These are phyloP conservation scores for Chymomyza amoena DNA, from an alignment of 2,888 invertebrate species.

Conservation along the genomic window DNA sequence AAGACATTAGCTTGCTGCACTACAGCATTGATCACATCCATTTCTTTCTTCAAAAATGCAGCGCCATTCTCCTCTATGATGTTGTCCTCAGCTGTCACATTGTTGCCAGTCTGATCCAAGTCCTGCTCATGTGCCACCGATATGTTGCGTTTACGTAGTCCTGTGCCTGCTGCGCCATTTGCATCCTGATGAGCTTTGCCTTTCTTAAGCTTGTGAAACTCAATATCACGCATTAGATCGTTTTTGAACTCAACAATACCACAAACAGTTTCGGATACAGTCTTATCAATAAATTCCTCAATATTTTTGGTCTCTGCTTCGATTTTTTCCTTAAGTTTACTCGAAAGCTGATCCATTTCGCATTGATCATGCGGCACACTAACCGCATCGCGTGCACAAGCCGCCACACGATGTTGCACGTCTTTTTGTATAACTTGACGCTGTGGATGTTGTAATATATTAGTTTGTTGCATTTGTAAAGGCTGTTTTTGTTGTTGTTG, in stretches of 20 bases:
- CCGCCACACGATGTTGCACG: background rate
- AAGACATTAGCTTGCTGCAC: slow-evolving; percentile 78
- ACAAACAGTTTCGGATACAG: slow-evolving; percentile 78
- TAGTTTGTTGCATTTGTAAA: slow-evolving; percentile 29
- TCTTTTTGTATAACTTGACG: slow-evolving; percentile 28
- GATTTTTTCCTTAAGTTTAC: slow-evolving; percentile 77
- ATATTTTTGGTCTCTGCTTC: slow-evolving; percentile 78
- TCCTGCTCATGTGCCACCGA: slow-evolving; percentile 42
- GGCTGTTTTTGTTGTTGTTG: slow-evolving; percentile 20
- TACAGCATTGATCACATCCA: slow-evolving; percentile 78
- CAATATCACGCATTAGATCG: slow-evolving; percentile 78
- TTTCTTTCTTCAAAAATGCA: slow-evolving; percentile 78
- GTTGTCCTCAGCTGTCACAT: slow-evolving; percentile 16
- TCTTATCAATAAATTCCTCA: slow-evolving; percentile 79
- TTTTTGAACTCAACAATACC: slow-evolving; percentile 79
- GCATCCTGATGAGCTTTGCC: slow-evolving; percentile 27
- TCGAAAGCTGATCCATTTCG: slow-evolving; percentile 78
- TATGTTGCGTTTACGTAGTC: slow-evolving; percentile 76
- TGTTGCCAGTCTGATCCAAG: slow-evolving; percentile 17
- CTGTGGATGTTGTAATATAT: slow-evolving; percentile 46
- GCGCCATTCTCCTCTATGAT: slow-evolving; percentile 46
- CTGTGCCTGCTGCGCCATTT: slow-evolving; percentile 32
- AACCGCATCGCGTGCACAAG: slow-evolving; percentile 74
- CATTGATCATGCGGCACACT: slow-evolving; percentile 77
- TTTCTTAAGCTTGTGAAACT: slow-evolving; percentile 60